A percentile compares a stretch with the other conserved stretches of the same genome.
Evolutionary conservation across 2,113 vertebrate species (phyloP).

Genomic region (Neomonachus schauinslandi): DNA sequence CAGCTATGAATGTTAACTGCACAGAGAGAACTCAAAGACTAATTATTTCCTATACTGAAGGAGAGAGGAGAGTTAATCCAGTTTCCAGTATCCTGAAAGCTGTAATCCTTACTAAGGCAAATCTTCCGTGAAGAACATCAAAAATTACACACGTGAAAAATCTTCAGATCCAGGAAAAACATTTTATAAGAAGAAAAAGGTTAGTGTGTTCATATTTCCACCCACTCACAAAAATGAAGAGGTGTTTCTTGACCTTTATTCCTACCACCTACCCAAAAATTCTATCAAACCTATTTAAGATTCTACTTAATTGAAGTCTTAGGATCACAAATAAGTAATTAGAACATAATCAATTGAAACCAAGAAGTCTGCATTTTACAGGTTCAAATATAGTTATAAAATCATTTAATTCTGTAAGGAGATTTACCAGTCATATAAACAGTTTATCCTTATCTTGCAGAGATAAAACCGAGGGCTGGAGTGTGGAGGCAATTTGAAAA

Average conservation of each 20-base stretch:
- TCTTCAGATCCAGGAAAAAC: neutral
- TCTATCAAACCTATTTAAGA: slow-evolving; percentile 6
- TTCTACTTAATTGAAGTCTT: slow-evolving; percentile 34
- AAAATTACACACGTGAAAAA: slow-evolving; percentile 23
- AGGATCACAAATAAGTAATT: slow-evolving; percentile 26
- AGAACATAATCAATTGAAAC: slow-evolving; percentile 24
- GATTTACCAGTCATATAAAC: neutral
- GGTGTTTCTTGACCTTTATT: slow-evolving; percentile 43
- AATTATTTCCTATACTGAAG: slow-evolving; percentile 65
- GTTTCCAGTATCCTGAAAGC: slow-evolving; percentile 52
- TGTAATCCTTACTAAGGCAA: slow-evolving; percentile 43
- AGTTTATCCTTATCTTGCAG: neutral
- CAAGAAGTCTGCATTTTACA: neutral
- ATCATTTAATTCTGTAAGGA: slow-evolving; percentile 34
- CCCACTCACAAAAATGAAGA: neutral
- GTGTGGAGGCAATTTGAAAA: neutral
- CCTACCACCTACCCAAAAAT: neutral
- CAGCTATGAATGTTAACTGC: slow-evolving; percentile 58
- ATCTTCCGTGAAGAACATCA: slow-evolving; percentile 54
- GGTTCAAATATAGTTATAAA: slow-evolving; percentile 14
- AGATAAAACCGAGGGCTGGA: neutral
- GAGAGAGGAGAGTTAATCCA: slow-evolving; percentile 50
- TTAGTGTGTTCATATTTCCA: neutral
- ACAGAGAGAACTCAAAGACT: slow-evolving; percentile 54
- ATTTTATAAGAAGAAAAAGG: slow-evolving; percentile 28